phyloP scores from a whole-genome alignment of 2,888 invertebrate species.

The Microctonus hyperodae region DNA sequence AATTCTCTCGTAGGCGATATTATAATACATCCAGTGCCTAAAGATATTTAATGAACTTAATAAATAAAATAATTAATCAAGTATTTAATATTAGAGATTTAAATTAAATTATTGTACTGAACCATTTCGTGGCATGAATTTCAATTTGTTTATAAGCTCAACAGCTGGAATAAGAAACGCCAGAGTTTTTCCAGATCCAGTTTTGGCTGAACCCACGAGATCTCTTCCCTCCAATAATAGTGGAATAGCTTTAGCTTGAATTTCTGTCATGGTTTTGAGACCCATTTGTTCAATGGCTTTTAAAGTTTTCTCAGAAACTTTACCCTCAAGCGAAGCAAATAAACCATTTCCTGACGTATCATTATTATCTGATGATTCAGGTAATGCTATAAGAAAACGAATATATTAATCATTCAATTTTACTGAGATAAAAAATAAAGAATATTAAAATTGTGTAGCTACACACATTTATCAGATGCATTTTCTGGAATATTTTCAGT shows the following conservation, averaged over 20 bases:
- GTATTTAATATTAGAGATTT: neutral
- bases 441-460: constrained; percentile 34
- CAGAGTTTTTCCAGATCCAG: neutral
- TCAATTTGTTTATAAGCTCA: constrained; percentile 65
- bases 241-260: constrained; percentile 89
- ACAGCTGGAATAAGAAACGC: neutral
- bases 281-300: constrained; percentile 91
- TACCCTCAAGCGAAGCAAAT: constrained; percentile 68
- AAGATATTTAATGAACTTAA: neutral
- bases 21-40: constrained; percentile 90
- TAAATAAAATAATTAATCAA: neutral
- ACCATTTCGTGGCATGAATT: constrained; percentile 75
- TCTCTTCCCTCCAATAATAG: constrained; percentile 90
- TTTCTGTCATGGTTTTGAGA: constrained; percentile 93
- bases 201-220: constrained; percentile 77
- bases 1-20: constrained; percentile 96
- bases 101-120: neutral
- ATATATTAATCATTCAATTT: neutral
- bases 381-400: neutral
- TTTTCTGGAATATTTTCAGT: constrained; percentile 35
- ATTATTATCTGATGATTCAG: constrained; percentile 70
- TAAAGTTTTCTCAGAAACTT: constrained; percentile 81
- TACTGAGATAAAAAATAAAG: too few relatives aligned
- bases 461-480: constrained; percentile 49
- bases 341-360: constrained; percentile 68